Base-by-base conservation (phyloP, 2,888 invertebrate genomes). In the Chrysina gloriosa region DNA sequence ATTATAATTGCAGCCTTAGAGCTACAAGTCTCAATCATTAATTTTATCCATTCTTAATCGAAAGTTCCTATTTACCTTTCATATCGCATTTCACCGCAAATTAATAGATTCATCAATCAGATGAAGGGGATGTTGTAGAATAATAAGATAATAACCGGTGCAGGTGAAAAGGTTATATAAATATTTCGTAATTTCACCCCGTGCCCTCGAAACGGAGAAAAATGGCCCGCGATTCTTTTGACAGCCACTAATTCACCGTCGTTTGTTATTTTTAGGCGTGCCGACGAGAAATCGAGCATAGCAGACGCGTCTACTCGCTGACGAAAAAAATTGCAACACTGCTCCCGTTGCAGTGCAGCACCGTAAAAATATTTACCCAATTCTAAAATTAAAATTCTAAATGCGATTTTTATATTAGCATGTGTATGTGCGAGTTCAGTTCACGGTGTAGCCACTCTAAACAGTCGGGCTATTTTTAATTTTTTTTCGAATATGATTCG, bases 321-420 rank as follows among this genome's bases (percentile, higher is more conserved):
- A 11, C 16, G 14, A 58, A 56, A 54, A 58, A 58, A 58, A 58
- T 58, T 58, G 58, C 58, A 58, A 58, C 39, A 58, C 39, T 6
- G 39, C 25, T 39, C 39, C 58, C 58, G 23, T 58, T 58, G 58
- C 58, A 39, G 11, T 39, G 23, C 58, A 11, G 6, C 23, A 31
- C 23, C 65, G 39, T 65, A 56, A 65, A 65, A 65, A 65, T 56
- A 45, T 65, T 65, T 65, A 65, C 65, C 52, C 54, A 65, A 65
- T 58, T 58, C 65, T 56, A 56, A 65, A 65, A 65, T 65, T 65
- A 65, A 65, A 65, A 65, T 65, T 65, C 65, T 65, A 65, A 65
- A 65, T 56, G 54, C 65, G 65, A 54, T 65, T 65, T 65, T 54
- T 54, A 56, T 58, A 58, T 39, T 36, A 58, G 58, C 39, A 39